Base-by-base conservation (phyloP, 2,888 invertebrate genomes). In the Lymantria dispar region DNA sequence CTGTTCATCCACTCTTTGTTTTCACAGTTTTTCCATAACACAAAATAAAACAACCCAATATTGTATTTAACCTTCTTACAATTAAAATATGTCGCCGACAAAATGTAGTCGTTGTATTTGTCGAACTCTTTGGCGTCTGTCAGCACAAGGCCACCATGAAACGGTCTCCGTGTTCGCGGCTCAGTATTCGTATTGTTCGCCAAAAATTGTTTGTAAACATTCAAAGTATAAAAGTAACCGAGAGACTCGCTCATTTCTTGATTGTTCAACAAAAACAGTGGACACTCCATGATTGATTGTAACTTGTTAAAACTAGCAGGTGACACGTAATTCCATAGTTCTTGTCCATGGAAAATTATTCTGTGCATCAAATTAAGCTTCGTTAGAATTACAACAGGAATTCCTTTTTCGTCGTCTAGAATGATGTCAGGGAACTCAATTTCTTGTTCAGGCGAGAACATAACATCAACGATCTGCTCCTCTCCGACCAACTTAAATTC, bases 161-260 rank as follows among this genome's bases (percentile, higher is more conserved):
- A 48, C 8, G 13, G 15, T n/a, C 43, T n/a, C 7, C 48, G 43
- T 33, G 48, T 48, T 38, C 43, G 43, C 0, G 48, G 48, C 31
- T 38, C 48, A 11, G 30, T 44, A 3, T 31, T 9, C 14, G 39
- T 48, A 7, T 43, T 37, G 15, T 44, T 37, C 12, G 43, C 33
- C 7, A 48, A 38, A 37, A 48, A 39, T 9, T 15, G 7, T 8
- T 44, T 48, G 38, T 43, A 48, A 7, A 43, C 48, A 10, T 44
- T 30, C 7, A 48, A 14, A 33, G 43, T 48, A 10, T 48, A 48
- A 39, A 38, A 48, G 29, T 48, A 48, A 10, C 43, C 48, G 39
- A 48, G 15, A 2, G 48, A 48, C 8, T 12, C 43, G 1, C 10
- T 48, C 11, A 48, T 9, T 13, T 11, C 30, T 0, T 33, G 29